phyloP scores from a whole-genome alignment of 2,888 invertebrate species.

The Diarsia rubi region DNA sequence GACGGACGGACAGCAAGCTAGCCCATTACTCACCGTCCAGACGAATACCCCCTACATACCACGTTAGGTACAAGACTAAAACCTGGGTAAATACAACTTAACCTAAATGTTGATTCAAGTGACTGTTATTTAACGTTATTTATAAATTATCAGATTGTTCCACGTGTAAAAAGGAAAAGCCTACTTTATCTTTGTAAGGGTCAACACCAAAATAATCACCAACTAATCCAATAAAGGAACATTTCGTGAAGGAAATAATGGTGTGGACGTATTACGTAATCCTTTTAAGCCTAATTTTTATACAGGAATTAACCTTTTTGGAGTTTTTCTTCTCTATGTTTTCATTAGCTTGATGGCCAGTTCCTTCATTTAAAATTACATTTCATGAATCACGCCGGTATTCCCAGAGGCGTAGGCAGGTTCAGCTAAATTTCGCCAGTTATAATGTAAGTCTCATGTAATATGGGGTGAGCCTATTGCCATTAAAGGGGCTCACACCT shows the following conservation, averaged over 20 bases:
- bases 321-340: slow-evolving; percentile 7
- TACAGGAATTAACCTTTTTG: slow-evolving; percentile 25
- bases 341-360: slow-evolving; percentile 21
- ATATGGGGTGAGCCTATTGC: slow-evolving; percentile 1
- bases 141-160: background rate
- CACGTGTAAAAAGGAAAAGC: background rate
- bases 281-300: slow-evolving; percentile 8
- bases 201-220: slow-evolving; percentile 37
- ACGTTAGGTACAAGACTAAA: too few relatives aligned
- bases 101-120: too few relatives aligned
- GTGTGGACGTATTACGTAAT: background rate
- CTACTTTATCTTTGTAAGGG: background rate
- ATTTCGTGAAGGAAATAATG: background rate
- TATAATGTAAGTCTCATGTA: slow-evolving; percentile 34
- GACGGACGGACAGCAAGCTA: too few relatives aligned
- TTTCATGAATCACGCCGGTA: background rate
- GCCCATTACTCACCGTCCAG: too few relatives aligned
- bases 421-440: slow-evolving; percentile 11
- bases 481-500: slow-evolving; percentile 3
- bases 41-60: too few relatives aligned
- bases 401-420: slow-evolving; percentile 4
- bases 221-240: slow-evolving; percentile 36
- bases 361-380: slow-evolving; percentile 26
- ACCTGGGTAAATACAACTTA: too few relatives aligned
- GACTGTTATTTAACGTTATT: background rate